Conservation (phyloP, 1,140 invertebrate species). For the Rhizoglyphus robini region DNA sequence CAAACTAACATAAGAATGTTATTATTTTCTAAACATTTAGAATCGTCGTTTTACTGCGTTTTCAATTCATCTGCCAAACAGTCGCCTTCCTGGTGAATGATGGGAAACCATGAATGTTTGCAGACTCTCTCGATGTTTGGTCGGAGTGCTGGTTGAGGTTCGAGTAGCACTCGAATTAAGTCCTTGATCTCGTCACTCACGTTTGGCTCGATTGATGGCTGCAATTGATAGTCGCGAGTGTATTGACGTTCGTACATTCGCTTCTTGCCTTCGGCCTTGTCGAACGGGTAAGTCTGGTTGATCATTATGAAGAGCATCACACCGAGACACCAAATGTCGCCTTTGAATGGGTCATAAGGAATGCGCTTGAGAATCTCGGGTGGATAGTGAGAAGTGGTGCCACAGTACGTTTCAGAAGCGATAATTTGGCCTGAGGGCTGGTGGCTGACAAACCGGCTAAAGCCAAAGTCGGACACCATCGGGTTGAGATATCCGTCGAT, state of each 20-base stretch:
- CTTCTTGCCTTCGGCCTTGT: slow-evolving; percentile 35
- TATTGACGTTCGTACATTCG: slow-evolving; percentile 38
- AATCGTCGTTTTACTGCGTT: too few species aligned
- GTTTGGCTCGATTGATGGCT: slow-evolving; percentile 48
- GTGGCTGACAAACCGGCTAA: not conserved
- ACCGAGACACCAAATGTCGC: too few species aligned
- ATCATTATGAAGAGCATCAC: slow-evolving; percentile 30
- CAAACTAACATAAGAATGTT: too few species aligned
- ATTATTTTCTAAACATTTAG: too few species aligned
- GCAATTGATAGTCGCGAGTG: slow-evolving; percentile 44
- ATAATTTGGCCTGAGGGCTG: not conserved
- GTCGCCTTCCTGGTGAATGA: not conserved
- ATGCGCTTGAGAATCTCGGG: too few species aligned
- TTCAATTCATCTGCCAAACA: too few species aligned
- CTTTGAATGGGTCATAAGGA: too few species aligned
- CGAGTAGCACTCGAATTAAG: slow-evolving; percentile 55
- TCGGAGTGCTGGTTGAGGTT: slow-evolving; percentile 44
- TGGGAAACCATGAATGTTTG: not conserved
- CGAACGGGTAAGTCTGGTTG: slow-evolving; percentile 33
- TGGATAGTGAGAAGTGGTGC: slow-evolving; percentile 26
- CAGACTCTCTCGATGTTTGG: not conserved
- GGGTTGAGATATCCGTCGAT: not conserved
- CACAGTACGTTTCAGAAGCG: slow-evolving; percentile 12
- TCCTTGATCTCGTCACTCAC: slow-evolving; percentile 51
- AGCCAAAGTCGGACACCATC: not conserved